Evolutionary conservation across 2,888 invertebrate genomes (phyloP).

Genomic region (Euphydryas editha): DNA sequence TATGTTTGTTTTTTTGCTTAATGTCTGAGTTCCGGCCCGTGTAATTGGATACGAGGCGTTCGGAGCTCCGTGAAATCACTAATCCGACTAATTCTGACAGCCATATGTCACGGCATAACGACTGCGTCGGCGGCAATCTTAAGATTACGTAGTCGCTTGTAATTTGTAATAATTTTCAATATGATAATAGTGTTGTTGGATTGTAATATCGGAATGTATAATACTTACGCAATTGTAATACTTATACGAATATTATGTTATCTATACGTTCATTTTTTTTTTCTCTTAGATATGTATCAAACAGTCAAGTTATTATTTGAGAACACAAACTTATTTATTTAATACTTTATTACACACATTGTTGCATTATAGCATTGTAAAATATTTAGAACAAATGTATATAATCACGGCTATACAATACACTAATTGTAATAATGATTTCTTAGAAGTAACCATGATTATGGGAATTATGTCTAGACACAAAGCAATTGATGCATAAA

Average conservation of each 20-base stretch:
- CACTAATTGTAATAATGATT: too few species aligned
- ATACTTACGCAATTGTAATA: neutral
- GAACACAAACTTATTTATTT: too few species aligned
- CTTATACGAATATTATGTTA: neutral
- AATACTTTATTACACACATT: too few species aligned
- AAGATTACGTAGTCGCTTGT: slow-evolving; percentile 15
- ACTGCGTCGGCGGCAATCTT: slow-evolving; percentile 57
- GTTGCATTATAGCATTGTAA: too few species aligned
- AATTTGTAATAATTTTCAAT: slow-evolving; percentile 1
- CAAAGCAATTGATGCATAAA: too few species aligned
- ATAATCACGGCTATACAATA: too few species aligned
- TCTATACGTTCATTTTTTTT: too few species aligned
- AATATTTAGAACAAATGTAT: too few species aligned
- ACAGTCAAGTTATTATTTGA: too few species aligned
- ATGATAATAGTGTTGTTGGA: neutral
- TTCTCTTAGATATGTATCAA: too few species aligned
- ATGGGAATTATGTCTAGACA: too few species aligned
- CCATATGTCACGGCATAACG: slow-evolving; percentile 81
- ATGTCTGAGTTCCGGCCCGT: slow-evolving; percentile 69
- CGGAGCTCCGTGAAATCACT: slow-evolving; percentile 79
- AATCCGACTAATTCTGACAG: slow-evolving; percentile 83
- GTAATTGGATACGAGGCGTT: slow-evolving; percentile 78
- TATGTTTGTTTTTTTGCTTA: slow-evolving; percentile 70
- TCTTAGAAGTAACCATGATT: too few species aligned
- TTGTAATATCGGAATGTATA: neutral